Base-by-base conservation (phyloP, 1,140 invertebrate species). In the Trichonephila clavipes region DNA sequence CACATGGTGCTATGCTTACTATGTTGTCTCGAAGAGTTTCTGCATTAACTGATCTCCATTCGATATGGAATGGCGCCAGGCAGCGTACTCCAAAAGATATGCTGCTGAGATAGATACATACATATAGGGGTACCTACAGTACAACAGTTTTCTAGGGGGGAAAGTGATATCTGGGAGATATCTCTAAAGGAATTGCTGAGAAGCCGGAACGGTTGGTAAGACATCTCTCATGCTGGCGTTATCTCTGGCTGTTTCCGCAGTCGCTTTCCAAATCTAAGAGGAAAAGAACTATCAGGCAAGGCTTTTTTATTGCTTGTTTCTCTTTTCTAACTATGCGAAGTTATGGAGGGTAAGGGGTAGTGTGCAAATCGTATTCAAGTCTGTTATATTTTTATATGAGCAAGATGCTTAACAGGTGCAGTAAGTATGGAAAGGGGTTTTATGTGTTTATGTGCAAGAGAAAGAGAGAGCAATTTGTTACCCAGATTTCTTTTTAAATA, bases 361-460 rank as follows among this genome's bases (percentile, higher is more conserved):
- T 51, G 51, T 51, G 51, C 51, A 51, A 51, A 51, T 7, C 51
- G 7, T 77, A 90, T 81, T 90, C 58, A 28, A 19, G 62, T 28
- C 21, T 82, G 89, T 90, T 90, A 62, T 82, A 90, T 90, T 90
- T 90, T 90, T 82, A 90, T 90, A 40, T 66, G 59, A 21, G 88
- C n/a, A 19, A 72, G 89, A 81, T 90, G 72, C 72, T 90, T 90
- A 90, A 90, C 89, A 90, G 89, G 89, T 90, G 89, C 89, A 90
- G 66, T 81, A 90, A 34, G n/a, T 81, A 90, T 82, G 19, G 88
- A 44, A n/a, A 66, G 21, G 59, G 58, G 28, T 88, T 88, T 88
- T 88, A 88, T 88, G 59, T 40, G 34, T 40, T 2, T 40, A 3
- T 40, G 34, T 40, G 34, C 34, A 40, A 40, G n/a, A n/a, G n/a